phyloP scores from a whole-genome alignment of 2,888 invertebrate species.

The Empis livida region DNA sequence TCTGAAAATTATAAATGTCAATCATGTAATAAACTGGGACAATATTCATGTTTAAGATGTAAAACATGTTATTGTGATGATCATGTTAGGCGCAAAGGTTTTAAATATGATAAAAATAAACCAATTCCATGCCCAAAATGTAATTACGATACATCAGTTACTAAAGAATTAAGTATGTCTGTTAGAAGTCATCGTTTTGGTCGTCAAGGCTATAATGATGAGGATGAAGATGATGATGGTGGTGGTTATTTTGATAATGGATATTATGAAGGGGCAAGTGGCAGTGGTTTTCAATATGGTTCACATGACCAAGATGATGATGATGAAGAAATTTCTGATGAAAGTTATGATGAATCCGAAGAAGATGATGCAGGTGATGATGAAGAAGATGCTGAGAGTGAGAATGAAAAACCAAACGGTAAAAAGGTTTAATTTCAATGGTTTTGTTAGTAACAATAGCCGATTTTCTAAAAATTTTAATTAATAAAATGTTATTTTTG shows the following conservation, averaged over 20 bases:
- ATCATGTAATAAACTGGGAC: slow-evolving; percentile 88
- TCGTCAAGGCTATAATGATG: slow-evolving; percentile 46
- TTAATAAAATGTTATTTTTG: too few species aligned
- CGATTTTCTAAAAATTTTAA: too few species aligned
- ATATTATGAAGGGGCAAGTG: slow-evolving; percentile 13
- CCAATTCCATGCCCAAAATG: slow-evolving; percentile 89
- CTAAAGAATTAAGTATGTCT: slow-evolving; percentile 91
- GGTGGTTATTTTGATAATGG: slow-evolving; percentile 15
- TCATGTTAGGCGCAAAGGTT: slow-evolving; percentile 83
- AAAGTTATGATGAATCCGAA: slow-evolving; percentile 40
- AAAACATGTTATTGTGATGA: slow-evolving; percentile 95
- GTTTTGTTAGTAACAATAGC: too few species aligned
- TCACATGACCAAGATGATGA: slow-evolving; percentile 23
- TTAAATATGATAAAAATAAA: slow-evolving; percentile 74
- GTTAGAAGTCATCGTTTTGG: slow-evolving; percentile 86
- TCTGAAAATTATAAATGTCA: slow-evolving; percentile 94
- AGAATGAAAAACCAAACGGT: neutral
- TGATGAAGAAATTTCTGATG: slow-evolving; percentile 40
- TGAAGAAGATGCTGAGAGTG: slow-evolving; percentile 27
- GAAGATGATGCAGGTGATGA: slow-evolving; percentile 28
- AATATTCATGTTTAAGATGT: slow-evolving; percentile 90
- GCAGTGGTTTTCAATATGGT: slow-evolving; percentile 11
- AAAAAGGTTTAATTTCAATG: too few species aligned
- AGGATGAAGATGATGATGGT: slow-evolving; percentile 46
- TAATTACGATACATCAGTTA: slow-evolving; percentile 81